Conservation (phyloP, 2,113 vertebrate species). For the Lagopus leucura region DNA sequence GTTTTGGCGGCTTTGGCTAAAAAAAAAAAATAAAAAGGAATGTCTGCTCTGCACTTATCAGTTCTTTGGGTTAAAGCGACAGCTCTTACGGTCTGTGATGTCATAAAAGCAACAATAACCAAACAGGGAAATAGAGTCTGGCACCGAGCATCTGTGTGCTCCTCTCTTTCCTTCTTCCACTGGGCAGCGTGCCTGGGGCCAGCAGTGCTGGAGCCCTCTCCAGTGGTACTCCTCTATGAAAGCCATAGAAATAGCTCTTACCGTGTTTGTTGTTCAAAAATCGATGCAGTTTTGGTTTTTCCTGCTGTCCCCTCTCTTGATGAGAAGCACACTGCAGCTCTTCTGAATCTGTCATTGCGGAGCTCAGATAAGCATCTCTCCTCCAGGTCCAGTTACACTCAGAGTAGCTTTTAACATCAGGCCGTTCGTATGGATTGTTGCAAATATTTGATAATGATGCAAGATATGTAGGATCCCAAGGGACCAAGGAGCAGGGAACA, state of each 20-base stretch:
- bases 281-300: background rate
- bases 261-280: background rate
- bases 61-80: constrained; percentile 26
- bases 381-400: constrained; percentile 71
- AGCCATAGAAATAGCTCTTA: background rate
- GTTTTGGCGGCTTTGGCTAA: background rate
- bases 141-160: background rate
- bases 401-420: constrained; percentile 70
- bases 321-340: background rate
- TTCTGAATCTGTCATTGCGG: constrained; percentile 50
- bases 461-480: constrained; percentile 67
- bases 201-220: background rate
- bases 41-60: constrained; percentile 19
- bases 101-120: constrained; percentile 63
- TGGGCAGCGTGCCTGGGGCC: background rate
- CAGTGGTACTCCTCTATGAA: background rate
- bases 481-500: background rate
- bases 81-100: constrained; percentile 39
- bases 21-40: background rate
- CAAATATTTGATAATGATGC: constrained; percentile 78
- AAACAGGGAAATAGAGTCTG: constrained; percentile 43
- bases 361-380: constrained; percentile 69
- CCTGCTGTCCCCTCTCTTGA: background rate
- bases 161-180: background rate
- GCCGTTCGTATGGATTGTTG: constrained; percentile 67